Evolutionary conservation across 2,888 invertebrate species (phyloP).

Genomic region (Chelonus formosanus): DNA sequence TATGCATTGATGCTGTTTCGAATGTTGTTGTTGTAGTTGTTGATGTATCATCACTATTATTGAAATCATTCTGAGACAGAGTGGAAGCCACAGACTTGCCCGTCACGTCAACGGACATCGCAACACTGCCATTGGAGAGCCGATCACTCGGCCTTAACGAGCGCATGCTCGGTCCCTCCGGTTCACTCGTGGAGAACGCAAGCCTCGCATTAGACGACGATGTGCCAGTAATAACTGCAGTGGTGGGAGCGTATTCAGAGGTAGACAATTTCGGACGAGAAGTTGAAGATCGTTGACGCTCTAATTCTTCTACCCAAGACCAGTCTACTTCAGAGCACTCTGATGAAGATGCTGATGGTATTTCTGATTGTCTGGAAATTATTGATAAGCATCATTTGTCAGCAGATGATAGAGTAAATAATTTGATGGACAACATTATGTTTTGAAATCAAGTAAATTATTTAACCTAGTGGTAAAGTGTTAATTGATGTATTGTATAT

Average conservation of each 20-base stretch:
- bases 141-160: constrained; percentile 40
- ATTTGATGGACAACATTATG: too few relatives aligned
- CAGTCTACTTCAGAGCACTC: constrained; percentile 60
- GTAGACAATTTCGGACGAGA: constrained; percentile 1
- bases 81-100: constrained; percentile 49
- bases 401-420: too few relatives aligned
- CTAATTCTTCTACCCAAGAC: constrained; percentile 63
- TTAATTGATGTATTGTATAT: too few relatives aligned
- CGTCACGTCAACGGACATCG: constrained; percentile 61
- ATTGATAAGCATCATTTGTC: too few relatives aligned
- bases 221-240: not conserved
- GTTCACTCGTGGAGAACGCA: constrained; percentile 1
- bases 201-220: constrained; percentile 7
- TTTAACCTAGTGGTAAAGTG: too few relatives aligned
- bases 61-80: not conserved
- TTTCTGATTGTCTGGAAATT: constrained; percentile 14
- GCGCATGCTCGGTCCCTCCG: constrained; percentile 45
- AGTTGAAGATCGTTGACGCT: constrained; percentile 42
- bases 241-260: constrained; percentile 16
- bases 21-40: constrained; percentile 8
- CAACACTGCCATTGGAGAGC: constrained; percentile 56
- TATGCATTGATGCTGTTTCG: constrained; percentile 6
- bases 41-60: constrained; percentile 12
- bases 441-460: too few relatives aligned
- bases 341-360: constrained; percentile 43